A percentile compares a stretch with the other conserved stretches of the same genome.
Evolutionary conservation across 2,888 invertebrate species (phyloP).

Genomic region (Uloborus plumipes): DNA sequence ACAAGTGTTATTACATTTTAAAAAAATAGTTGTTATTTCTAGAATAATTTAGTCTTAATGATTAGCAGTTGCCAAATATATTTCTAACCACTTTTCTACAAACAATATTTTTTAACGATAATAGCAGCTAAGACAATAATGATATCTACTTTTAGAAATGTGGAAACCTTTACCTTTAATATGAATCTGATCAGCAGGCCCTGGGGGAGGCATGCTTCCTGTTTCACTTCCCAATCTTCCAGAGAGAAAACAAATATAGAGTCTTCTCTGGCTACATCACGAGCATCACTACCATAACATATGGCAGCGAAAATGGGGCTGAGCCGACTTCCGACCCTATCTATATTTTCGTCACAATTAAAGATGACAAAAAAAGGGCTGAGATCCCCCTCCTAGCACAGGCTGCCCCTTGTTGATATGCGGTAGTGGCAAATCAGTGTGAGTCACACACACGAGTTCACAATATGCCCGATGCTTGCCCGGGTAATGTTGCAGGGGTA

Average conservation of each 20-base stretch:
- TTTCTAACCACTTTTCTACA: too few relatives aligned
- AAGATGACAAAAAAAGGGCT: too few relatives aligned
- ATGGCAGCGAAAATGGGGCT: slow-evolving; percentile 14
- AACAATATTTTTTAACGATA: too few relatives aligned
- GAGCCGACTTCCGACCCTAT: too few relatives aligned
- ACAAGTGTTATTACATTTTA: too few relatives aligned
- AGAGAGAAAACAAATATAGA: slow-evolving; percentile 1
- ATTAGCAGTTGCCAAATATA: too few relatives aligned
- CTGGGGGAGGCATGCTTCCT: slow-evolving; percentile 44
- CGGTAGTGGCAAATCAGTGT: slow-evolving; percentile 1
- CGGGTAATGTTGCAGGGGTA: slow-evolving; percentile 24
- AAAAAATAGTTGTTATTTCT: too few relatives aligned
- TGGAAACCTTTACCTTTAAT: slow-evolving; percentile 34
- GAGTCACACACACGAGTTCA: slow-evolving; percentile 39
- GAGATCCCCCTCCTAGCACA: too few relatives aligned
- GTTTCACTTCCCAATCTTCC: slow-evolving; percentile 4
- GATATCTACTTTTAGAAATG: too few relatives aligned
- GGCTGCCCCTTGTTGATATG: slow-evolving; percentile 18
- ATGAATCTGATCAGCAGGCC: slow-evolving; percentile 52
- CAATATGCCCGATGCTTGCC: slow-evolving; percentile 27
- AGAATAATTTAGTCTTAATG: too few relatives aligned
- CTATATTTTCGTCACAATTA: too few relatives aligned
- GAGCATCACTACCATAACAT: slow-evolving; percentile 28
- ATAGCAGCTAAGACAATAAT: too few relatives aligned
- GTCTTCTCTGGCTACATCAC: slow-evolving; percentile 8